Evolutionary conservation across 2,113 vertebrate species (phyloP).

Genomic region (Gobio gobio): DNA sequence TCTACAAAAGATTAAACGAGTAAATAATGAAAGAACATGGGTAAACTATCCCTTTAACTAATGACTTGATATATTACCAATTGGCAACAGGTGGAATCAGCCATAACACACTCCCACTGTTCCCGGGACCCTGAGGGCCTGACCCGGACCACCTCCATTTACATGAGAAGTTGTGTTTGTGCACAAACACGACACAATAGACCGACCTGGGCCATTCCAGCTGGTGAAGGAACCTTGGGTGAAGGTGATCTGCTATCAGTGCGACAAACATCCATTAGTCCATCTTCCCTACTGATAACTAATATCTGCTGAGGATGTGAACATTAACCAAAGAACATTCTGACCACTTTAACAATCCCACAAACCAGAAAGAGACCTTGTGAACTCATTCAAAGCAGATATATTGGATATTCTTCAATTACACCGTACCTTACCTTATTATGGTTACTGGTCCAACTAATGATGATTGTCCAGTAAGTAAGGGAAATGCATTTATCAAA

Average conservation of each 20-base stretch:
- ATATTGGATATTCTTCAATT: not conserved
- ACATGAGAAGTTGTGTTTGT: slow-evolving; percentile 46
- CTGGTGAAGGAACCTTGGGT: slow-evolving; percentile 40
- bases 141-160: slow-evolving; percentile 18
- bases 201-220: not conserved
- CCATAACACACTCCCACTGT: slow-evolving; percentile 29
- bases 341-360: not conserved
- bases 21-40: not conserved
- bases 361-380: not conserved
- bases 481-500: not conserved
- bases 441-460: not conserved
- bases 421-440: not conserved
- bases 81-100: slow-evolving; percentile 41
- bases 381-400: not conserved
- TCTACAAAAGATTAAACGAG: not conserved
- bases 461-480: not conserved
- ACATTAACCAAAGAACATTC: slow-evolving; percentile 25
- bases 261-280: slow-evolving; percentile 24
- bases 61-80: slow-evolving; percentile 12
- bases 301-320: not conserved
- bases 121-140: slow-evolving; percentile 48
- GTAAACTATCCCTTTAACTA: not conserved
- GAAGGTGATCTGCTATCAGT: slow-evolving; percentile 44
- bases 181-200: slow-evolving; percentile 47
- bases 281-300: slow-evolving; percentile 30